Conservation (phyloP, 2,797 vertebrate genomes). For the Poecile montanus region DNA sequence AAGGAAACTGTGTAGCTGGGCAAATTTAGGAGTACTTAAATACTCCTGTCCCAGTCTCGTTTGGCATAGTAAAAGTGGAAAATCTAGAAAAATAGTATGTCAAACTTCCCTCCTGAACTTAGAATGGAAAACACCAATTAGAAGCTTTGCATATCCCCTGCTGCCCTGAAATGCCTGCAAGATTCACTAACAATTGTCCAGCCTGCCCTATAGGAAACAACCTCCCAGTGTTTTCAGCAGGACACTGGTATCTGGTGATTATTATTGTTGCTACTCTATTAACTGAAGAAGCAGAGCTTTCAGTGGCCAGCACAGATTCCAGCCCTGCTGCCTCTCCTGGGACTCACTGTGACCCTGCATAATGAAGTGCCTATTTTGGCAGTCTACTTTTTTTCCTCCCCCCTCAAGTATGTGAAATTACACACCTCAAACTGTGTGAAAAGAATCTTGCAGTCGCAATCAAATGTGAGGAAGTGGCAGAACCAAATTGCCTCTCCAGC, state of each 20-base stretch:
- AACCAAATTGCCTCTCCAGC: conserved; percentile 50
- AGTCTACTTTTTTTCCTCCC: neutral
- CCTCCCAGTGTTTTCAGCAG: neutral
- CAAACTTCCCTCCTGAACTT: neutral
- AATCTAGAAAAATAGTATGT: neutral
- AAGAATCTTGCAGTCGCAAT: conserved; percentile 30
- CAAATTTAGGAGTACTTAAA: neutral
- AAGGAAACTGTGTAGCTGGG: neutral
- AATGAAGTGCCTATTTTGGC: neutral
- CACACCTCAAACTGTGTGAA: conserved; percentile 18
- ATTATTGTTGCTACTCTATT: neutral
- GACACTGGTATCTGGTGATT: neutral
- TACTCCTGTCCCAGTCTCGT: fast-evolving
- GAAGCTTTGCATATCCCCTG: neutral
- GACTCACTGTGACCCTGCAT: neutral
- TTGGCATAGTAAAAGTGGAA: neutral
- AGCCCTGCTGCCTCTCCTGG: neutral
- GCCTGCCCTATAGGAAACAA: neutral
- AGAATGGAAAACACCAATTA: neutral
- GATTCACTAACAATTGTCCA: neutral
- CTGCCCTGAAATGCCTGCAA: neutral
- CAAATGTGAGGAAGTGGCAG: conserved; percentile 36
- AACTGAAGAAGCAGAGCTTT: neutral
- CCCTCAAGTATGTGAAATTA: neutral
- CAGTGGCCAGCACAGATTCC: neutral